Evolutionary conservation across 1,140 invertebrate genomes (phyloP), one percentile per base, ranked within the genome.

Genomic region (Arion vulgaris): DNA sequence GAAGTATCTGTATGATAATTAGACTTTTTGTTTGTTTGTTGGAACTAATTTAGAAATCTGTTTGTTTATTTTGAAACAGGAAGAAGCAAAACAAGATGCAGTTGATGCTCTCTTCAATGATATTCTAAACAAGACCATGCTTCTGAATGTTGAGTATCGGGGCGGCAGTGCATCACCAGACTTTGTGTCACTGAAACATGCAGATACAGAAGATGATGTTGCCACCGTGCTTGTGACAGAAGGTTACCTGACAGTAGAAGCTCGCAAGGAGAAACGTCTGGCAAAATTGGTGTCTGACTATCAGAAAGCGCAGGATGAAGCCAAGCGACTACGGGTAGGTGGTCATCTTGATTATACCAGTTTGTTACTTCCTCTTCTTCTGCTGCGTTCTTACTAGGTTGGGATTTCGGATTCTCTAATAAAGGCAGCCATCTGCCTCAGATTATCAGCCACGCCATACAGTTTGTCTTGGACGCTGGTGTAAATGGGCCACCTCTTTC

Each of bases 201-300:
- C 95, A 7, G 94, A 94, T 53, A 95, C 94, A 39, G 96, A 92
- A 51, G 97, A 91, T 94, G 95, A 92, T 80, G 97, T 99, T 85
- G 95, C 95, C 41, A 96, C 97, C 92, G 94, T 94, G 84, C 94
- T 99, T 26, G 95, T 99, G 80, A 93, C 94, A 51, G 96, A 98
- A 87, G 98, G 98, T 23, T 94, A 96, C 68, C 93, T 98, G 1
- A 89, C 98, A 51, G 95, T 96, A 80, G 97, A 98, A 71, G 94
- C 94, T 72, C 93, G 95, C 57, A 95, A 95, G 82, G 97, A 98
- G 88, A 95, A 95, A 81, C 94, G 96, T 86, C 94, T 98, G 49
- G 94, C 95, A 73, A 95, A 96, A 92, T 90, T 99, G 91, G 95
- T 97, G 82, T 94, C 94, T 49, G 96, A 97, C 80, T 99, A 98